phyloP scores from a whole-genome alignment of 1,140 invertebrate species.

The Sycophila sp. region DNA sequence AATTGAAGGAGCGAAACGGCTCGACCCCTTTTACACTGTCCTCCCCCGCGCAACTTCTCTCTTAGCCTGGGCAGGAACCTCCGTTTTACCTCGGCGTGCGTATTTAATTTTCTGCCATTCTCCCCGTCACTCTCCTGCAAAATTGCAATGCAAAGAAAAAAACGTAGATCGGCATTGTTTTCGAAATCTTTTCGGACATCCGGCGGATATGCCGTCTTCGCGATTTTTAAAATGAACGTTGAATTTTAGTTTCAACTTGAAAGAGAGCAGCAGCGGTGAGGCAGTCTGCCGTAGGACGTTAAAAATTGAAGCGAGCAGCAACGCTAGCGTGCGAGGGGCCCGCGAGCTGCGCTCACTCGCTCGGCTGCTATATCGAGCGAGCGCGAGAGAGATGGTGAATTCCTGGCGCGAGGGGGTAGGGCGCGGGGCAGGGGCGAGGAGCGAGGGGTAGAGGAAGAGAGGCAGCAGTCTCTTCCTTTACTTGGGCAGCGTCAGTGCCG shows the following conservation, averaged over 20 bases:
- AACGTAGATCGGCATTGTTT: no score
- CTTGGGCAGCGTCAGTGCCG: no score
- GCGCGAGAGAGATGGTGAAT: neutral
- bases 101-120: no score
- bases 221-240: no score
- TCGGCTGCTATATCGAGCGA: slow-evolving; percentile 7
- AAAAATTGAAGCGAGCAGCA: slow-evolving; percentile 1
- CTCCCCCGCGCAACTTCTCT: neutral
- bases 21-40: neutral
- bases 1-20: neutral
- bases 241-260: no score
- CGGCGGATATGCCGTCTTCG: no score
- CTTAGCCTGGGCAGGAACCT: neutral
- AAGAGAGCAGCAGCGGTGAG: no score
- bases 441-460: slow-evolving; percentile 35
- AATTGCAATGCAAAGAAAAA: no score
- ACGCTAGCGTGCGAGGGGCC: neutral
- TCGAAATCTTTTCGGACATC: no score
- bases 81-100: neutral
- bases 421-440: slow-evolving; percentile 33
- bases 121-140: no score
- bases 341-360: no score
- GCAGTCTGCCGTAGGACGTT: neutral
- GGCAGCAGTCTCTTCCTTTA: slow-evolving; percentile 52
- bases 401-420: slow-evolving; percentile 33